Base-by-base conservation (phyloP, 2,888 invertebrate species). In the Bimastos eiseni region DNA sequence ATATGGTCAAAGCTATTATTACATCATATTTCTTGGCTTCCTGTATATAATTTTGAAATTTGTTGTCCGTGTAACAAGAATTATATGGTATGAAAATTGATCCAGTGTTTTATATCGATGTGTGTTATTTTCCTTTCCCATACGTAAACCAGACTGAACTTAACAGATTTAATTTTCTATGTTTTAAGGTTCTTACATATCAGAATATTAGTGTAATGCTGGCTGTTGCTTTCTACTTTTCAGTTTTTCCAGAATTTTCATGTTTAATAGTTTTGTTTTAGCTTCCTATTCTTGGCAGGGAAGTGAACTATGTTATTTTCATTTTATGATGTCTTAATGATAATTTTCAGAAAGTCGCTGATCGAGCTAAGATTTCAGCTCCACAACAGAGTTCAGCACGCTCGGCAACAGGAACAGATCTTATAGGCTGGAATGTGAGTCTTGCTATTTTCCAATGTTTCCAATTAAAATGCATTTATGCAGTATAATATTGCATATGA, bases 311-410 rank as follows among this genome's bases (percentile, higher is more conserved):
- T 34, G 34, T n/a, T 34, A 6, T 21, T 86, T 86, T 21, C n/a
- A 36, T 36, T 86, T 86, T 3, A 36, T 86, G 30, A n/a, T 34
- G 37, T 86, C n/a, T 36, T 86, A 5, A n/a, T 84, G 17, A n/a
- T 84, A 19, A 36, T 86, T 86, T 86, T 86, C 24, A 86, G 86
- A 86, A 86, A 86, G 86, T 86, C 37, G 86, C 86, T 36, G 86
- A 86, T 86, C 86, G 86, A 86, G 86, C 86, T 36, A 86, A 86
- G 34, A 24, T 15, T 19, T 86, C 37, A 1, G 86, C 86, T 17
- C 86, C 86, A 8, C 36, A 19, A 21, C 37, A 36, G 86, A 37
- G 86, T 33, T 36, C 86, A 34, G 24, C 37, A 24, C 36, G 37
- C 11, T 11, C 33, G 24, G 21, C 34, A 37, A 34, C 36, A 34